Conservation (phyloP, 2,797 vertebrate species). For the Hirundo rustica region DNA sequence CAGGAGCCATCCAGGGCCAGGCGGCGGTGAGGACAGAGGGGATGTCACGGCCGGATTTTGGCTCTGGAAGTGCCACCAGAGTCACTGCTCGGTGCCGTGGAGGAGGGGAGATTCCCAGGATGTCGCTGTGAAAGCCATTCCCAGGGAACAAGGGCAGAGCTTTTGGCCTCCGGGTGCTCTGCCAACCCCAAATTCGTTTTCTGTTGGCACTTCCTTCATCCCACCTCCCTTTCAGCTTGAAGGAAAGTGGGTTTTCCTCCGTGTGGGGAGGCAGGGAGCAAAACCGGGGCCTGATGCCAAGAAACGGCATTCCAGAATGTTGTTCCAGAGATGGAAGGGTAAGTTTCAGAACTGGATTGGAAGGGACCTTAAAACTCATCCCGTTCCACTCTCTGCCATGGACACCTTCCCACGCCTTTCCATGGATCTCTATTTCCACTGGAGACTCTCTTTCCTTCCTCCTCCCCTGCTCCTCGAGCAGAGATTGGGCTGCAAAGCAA, state of each 20-base stretch:
- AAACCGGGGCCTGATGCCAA: neutral
- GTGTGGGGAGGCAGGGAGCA: neutral
- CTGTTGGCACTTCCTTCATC: neutral
- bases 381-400: too few species aligned
- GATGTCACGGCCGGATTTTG: rapidly evolving
- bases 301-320: neutral
- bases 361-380: too few species aligned
- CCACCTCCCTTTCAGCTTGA: neutral
- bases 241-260: neutral
- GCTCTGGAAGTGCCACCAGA: neutral
- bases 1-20: neutral
- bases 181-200: neutral
- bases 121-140: neutral
- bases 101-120: neutral
- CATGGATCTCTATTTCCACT: neutral
- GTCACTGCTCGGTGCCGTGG: neutral
- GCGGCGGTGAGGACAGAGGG: neutral
- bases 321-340: neutral
- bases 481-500: neutral
- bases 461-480: neutral
- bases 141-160: neutral
- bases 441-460: neutral
- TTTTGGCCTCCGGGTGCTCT: neutral
- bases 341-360: too few species aligned
- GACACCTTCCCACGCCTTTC: neutral